Percentiles rank a stretch among this genome's conserved stretches.
Evolutionary conservation across 2,797 vertebrate species (phyloP).

Genomic region (Enteromius argenteus): DNA sequence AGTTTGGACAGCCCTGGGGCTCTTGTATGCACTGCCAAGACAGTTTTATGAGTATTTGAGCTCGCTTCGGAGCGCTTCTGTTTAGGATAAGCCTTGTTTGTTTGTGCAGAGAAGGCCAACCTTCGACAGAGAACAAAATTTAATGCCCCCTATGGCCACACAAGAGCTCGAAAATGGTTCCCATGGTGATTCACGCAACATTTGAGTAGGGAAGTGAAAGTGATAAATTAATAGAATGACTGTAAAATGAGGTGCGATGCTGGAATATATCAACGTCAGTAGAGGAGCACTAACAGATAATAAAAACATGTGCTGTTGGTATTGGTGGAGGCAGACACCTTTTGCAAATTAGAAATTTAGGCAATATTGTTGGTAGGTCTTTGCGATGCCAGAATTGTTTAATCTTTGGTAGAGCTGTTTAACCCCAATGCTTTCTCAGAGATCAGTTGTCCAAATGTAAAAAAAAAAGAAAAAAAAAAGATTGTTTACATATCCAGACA

Average conservation of each 20-base stretch:
- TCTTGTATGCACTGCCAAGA: slow-evolving; percentile 27
- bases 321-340: not conserved
- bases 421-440: not conserved
- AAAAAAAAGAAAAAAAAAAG: not conserved
- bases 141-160: slow-evolving; percentile 39
- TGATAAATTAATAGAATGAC: slow-evolving; percentile 17
- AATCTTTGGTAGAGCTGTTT: not conserved
- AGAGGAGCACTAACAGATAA: not conserved
- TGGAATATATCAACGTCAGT: slow-evolving; percentile 7
- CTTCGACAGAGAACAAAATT: slow-evolving; percentile 42
- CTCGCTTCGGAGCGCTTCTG: slow-evolving; percentile 38
- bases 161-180: slow-evolving; percentile 21
- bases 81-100: slow-evolving; percentile 51
- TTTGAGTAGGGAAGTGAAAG: slow-evolving; percentile 4
- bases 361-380: not conserved
- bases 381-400: not conserved
- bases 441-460: not conserved
- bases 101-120: slow-evolving; percentile 49
- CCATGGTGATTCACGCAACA: slow-evolving; percentile 36
- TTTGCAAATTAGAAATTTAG: not conserved
- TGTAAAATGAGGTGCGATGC: not conserved
- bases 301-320: slow-evolving; percentile 1
- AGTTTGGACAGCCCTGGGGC: slow-evolving; percentile 12
- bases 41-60: slow-evolving; percentile 47
- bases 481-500: slow-evolving; percentile 14